Conservation (phyloP, 2,888 invertebrate species). For the Mayetiola destructor region DNA sequence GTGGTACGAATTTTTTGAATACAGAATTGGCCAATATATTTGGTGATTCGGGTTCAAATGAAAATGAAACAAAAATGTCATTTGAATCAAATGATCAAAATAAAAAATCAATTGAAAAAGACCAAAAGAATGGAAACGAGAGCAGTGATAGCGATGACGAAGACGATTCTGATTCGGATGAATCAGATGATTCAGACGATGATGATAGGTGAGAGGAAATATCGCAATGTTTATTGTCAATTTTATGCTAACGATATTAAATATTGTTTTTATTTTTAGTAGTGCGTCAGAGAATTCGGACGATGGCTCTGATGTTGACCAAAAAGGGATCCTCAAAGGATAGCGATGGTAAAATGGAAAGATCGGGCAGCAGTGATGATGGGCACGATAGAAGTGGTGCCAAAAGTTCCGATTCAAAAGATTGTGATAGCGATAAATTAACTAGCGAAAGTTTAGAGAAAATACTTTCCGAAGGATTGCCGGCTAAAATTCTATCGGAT, state of each 20-base stretch:
- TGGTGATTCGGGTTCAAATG: background rate
- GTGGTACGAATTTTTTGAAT: background rate
- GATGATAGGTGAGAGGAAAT: slow-evolving; percentile 8
- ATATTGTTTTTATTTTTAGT: background rate
- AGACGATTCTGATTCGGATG: slow-evolving; percentile 1
- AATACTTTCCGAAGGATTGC: background rate
- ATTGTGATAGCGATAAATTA: too few species aligned
- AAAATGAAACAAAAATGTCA: slow-evolving; percentile 9
- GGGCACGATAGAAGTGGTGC: background rate
- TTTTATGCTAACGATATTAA: too few species aligned
- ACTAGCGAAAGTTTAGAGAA: background rate
- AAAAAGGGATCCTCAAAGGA: background rate
- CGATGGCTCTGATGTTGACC: background rate
- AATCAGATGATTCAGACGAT: slow-evolving; percentile 11
- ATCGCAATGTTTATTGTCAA: too few species aligned
- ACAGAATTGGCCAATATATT: background rate
- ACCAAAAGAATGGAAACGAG: background rate
- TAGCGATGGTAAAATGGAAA: background rate
- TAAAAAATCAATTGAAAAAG: background rate
- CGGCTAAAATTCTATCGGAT: background rate
- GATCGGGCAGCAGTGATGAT: background rate
- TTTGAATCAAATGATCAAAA: slow-evolving; percentile 4
- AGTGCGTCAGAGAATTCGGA: slow-evolving; percentile 1
- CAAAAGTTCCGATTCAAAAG: background rate
- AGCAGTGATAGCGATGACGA: slow-evolving; percentile 1